Evolutionary conservation across 2,888 invertebrate species (phyloP), one percentile per base, ranked within the genome.

Genomic region (Cancer borealis): DNA sequence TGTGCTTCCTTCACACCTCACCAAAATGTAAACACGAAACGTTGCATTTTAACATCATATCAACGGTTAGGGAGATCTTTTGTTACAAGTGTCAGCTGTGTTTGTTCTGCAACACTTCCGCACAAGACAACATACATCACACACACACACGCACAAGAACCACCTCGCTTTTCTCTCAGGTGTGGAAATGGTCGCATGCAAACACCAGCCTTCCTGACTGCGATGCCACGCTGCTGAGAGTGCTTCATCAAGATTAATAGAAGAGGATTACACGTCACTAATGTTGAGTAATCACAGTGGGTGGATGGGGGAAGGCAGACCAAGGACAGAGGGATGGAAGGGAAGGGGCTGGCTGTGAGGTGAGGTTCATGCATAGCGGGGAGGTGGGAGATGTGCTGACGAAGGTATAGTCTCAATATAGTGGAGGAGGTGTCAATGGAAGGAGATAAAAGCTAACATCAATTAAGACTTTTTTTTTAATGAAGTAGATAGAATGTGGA

Each of bases 181-280:
- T 73, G 73, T 73, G 73, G 21, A 92, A 6, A 45, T 8, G 73
- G 21, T n/a, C 3, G 66, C 47, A 46, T 26, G 26, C 26, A 92
- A 45, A 92, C 26, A 84, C 45, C n/a, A n/a, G 26, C 47, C 45
- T 10, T n/a, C 26, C n/a, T 14, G 26, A 4, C 30, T 14, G 49
- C 49, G 26, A 30, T 91, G 10, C n/a, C 60, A 54, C 17, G 91
- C 60, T 21, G 39, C n/a, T 21, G 39, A 60, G 54, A 91, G 39
- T 46, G n/a, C 17, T 88, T 46, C 10, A 46, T 88, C 88, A 88
- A 46, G 88, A 88, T 88, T 88, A 46, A 88, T 46, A 26, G 88
- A 46, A n/a, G 88, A 47, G 88, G 88, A 88, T 88, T 46, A 46
- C 47, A 88, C 47, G 88, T 49, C 88, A 46, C 46, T 88, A 88